Percentiles rank a stretch among this genome's conserved stretches.
Evolutionary conservation across 2,797 vertebrate genomes (phyloP).

Genomic region (Bucorvus abyssinicus): DNA sequence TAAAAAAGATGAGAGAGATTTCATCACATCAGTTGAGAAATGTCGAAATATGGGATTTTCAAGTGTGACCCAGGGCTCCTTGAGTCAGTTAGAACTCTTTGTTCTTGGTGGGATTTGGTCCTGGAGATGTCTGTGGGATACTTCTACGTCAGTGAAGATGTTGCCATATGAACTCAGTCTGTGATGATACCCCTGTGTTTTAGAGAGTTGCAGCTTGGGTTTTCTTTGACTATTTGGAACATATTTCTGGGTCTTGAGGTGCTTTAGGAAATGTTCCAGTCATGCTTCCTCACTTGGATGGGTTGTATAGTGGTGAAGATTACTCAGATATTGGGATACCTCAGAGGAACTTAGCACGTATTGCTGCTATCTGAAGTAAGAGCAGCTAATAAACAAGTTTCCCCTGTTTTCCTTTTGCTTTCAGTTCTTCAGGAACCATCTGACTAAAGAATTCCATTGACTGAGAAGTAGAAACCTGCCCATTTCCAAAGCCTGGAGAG

Average conservation of each 20-base stretch:
- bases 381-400: not conserved
- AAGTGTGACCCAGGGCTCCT: not conserved
- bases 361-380: not conserved
- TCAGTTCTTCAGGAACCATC: not conserved
- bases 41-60: not conserved
- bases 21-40: not conserved
- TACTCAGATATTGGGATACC: not conserved
- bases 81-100: not conserved
- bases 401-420: not conserved
- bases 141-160: not conserved
- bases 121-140: not conserved
- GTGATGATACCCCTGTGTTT: not conserved
- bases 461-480: not conserved
- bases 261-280: not conserved
- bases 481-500: not conserved
- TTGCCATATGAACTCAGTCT: not conserved
- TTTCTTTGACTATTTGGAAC: not conserved
- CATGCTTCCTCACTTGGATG: not conserved
- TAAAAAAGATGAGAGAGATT: not conserved
- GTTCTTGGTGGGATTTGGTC: not conserved
- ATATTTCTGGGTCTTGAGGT: not conserved
- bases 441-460: not conserved
- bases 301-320: not conserved
- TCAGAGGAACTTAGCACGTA: not conserved
- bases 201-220: not conserved